Evolutionary conservation across 2,113 vertebrate genomes (phyloP).

Genomic region (Probosciger aterrimus): DNA sequence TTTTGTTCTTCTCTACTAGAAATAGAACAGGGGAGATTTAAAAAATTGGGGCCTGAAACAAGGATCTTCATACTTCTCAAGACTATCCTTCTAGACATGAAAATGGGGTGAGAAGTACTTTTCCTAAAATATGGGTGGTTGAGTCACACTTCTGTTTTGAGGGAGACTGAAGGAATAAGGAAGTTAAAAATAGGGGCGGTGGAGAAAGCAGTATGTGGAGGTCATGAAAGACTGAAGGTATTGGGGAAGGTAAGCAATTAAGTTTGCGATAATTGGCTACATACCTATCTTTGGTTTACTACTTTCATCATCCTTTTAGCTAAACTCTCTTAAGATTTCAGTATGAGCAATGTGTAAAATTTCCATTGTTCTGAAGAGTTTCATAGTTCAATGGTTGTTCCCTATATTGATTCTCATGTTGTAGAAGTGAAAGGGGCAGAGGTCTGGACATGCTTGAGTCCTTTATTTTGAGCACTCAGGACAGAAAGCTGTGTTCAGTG

Average conservation of each 20-base stretch:
- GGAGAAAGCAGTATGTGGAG: not conserved
- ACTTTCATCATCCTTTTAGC: not conserved
- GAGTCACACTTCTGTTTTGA: not conserved
- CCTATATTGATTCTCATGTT: not conserved
- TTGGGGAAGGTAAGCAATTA: not conserved
- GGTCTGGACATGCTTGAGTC: not conserved
- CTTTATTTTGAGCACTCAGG: not conserved
- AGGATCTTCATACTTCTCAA: not conserved
- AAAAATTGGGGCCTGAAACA: not conserved
- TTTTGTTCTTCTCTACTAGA: not conserved
- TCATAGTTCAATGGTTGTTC: not conserved
- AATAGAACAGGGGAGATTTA: not conserved
- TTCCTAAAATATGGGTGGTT: not conserved
- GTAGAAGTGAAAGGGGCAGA: not conserved
- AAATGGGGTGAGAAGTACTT: slow-evolving; percentile 19
- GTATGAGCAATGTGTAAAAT: not conserved
- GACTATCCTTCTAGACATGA: not conserved
- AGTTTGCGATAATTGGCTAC: not conserved
- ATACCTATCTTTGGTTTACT: not conserved
- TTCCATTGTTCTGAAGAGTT: not conserved
- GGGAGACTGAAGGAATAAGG: not conserved
- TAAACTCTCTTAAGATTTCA: not conserved
- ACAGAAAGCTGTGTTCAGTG: not conserved
- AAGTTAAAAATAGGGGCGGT: not conserved
- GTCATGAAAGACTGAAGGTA: not conserved